These are phyloP conservation scores for Martes martes DNA, from an alignment of 2,113 vertebrate genomes.

Conservation along the genomic window DNA sequence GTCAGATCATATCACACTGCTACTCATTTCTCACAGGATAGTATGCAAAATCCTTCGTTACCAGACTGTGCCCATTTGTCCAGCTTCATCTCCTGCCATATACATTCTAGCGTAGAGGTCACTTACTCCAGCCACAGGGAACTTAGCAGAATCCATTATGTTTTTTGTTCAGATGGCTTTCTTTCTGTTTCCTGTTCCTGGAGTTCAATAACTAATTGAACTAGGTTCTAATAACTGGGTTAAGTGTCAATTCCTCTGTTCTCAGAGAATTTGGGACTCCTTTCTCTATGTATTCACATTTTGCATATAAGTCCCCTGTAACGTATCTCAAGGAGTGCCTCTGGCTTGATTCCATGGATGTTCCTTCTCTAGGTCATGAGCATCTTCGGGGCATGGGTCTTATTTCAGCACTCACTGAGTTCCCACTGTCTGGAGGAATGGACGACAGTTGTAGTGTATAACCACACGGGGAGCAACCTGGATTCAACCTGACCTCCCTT, in stretches of 20 bases:
- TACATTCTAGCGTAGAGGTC: neutral
- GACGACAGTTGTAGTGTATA: neutral
- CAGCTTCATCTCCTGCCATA: neutral
- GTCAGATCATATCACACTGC: neutral
- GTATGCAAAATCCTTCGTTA: neutral
- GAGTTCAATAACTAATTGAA: neutral
- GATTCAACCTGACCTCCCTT: neutral
- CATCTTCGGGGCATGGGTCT: neutral
- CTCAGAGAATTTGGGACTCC: neutral
- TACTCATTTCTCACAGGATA: neutral
- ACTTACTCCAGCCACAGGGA: neutral
- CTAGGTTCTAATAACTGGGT: no score
- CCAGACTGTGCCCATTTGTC: neutral
- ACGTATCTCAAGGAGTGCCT: neutral
- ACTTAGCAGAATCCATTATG: neutral
- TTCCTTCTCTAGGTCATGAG: neutral
- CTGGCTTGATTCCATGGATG: neutral
- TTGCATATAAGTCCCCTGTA: neutral
- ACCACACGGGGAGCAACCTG: neutral
- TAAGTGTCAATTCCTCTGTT: neutral
- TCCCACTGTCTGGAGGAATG: neutral
- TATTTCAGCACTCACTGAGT: neutral
- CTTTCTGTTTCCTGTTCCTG: neutral
- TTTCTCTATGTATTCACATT: neutral
- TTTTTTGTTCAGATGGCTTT: neutral